Conservation (phyloP, 2,888 invertebrate genomes). For the Tachina grossa region DNA sequence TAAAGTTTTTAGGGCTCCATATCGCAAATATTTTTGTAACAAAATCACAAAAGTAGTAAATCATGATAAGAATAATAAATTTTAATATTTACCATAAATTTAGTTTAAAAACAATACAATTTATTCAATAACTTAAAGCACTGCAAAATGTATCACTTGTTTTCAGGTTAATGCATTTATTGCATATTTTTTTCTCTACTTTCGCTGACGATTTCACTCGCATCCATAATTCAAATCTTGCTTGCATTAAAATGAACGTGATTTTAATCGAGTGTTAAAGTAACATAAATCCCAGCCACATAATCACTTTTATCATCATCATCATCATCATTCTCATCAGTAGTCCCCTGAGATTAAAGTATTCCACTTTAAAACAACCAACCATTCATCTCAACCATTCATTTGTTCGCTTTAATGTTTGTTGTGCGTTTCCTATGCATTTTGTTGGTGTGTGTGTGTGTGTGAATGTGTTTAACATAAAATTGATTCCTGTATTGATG, state of each 20-base stretch:
- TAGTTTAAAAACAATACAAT: not conserved
- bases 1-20: too few relatives aligned
- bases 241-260: slow-evolving; percentile 2
- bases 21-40: too few relatives aligned
- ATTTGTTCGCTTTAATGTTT: not conserved
- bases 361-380: not conserved
- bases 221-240: slow-evolving; percentile 14
- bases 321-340: slow-evolving; percentile 33
- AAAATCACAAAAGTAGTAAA: too few relatives aligned
- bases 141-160: not conserved
- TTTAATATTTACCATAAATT: too few relatives aligned
- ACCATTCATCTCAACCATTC: not conserved
- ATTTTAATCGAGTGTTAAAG: slow-evolving; percentile 53
- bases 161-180: not conserved
- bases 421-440: slow-evolving; percentile 27
- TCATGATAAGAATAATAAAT: too few relatives aligned
- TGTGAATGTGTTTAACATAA: slow-evolving; percentile 15
- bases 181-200: not conserved
- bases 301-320: slow-evolving; percentile 11
- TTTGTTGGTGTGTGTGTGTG: not conserved
- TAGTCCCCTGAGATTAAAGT: slow-evolving; percentile 18
- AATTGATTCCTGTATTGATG: slow-evolving; percentile 56
- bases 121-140: not conserved
- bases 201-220: slow-evolving; percentile 6
- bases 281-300: slow-evolving; percentile 29